Evolutionary conservation across 1,140 invertebrate genomes (phyloP).

Genomic region (Polypedilum vanderplanki): DNA sequence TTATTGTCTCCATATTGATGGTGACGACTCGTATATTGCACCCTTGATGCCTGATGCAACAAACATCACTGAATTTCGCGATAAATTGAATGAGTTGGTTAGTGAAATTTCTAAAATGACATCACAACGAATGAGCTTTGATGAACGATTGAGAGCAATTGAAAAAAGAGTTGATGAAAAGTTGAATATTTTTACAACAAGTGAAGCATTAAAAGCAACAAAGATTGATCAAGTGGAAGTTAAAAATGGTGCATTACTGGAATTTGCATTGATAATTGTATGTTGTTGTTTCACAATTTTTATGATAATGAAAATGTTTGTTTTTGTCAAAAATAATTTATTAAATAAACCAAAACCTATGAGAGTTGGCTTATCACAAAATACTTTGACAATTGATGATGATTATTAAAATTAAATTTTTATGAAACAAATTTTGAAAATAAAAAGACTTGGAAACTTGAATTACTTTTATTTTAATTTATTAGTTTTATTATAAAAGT

Average conservation of each 20-base stretch:
- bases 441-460: too few species aligned
- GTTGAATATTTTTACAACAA: background rate
- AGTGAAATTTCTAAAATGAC: background rate
- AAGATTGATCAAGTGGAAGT: background rate
- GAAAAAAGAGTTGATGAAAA: background rate
- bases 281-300: background rate
- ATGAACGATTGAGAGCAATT: background rate
- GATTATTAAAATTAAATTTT: background rate
- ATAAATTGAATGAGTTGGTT: background rate
- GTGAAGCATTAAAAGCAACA: background rate
- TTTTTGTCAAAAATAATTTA: background rate
- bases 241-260: background rate
- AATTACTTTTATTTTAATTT: too few species aligned
- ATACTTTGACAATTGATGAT: slow-evolving; percentile 1
- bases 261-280: background rate
- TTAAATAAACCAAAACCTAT: background rate
- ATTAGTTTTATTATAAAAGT: too few species aligned
- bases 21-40: background rate
- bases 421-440: background rate
- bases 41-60: background rate
- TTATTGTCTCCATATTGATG: background rate
- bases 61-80: background rate
- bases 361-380: background rate
- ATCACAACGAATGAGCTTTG: background rate
- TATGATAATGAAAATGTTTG: background rate